Evolutionary conservation across 2,888 invertebrate species (phyloP).

Genomic region (Pollenia amentaria): DNA sequence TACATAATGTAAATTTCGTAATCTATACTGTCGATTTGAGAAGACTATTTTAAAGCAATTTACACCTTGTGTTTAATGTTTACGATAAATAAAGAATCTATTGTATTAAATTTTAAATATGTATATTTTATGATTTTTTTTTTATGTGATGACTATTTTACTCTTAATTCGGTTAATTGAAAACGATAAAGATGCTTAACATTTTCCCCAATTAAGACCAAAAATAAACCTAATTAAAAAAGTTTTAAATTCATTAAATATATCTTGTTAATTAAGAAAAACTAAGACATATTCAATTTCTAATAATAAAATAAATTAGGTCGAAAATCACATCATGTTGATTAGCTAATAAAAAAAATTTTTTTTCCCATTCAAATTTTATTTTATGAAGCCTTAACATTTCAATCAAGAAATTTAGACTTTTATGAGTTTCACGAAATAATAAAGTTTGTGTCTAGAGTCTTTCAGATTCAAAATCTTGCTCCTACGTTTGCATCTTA

Average conservation of each 20-base stretch:
- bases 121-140: slow-evolving; percentile 41
- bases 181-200: slow-evolving; percentile 14
- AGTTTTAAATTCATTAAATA: neutral
- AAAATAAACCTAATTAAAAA: neutral
- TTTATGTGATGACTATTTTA: neutral
- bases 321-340: neutral
- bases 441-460: neutral
- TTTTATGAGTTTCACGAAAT: neutral
- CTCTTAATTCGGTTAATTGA: slow-evolving; percentile 14
- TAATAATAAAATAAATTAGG: neutral
- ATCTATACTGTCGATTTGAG: neutral
- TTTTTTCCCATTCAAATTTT: neutral
- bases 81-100: slow-evolving; percentile 80
- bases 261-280: neutral
- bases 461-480: neutral
- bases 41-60: slow-evolving; percentile 79
- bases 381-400: neutral
- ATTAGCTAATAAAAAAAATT: neutral
- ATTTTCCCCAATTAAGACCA: neutral
- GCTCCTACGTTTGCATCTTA: neutral
- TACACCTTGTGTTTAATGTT: slow-evolving; percentile 79
- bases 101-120: slow-evolving; percentile 64
- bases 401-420: neutral
- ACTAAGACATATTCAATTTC: neutral
- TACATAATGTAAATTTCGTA: slow-evolving; percentile 37